Evolutionary conservation across 2,113 vertebrate genomes (phyloP).

Genomic region (Anarrhichthys ocellatus): DNA sequence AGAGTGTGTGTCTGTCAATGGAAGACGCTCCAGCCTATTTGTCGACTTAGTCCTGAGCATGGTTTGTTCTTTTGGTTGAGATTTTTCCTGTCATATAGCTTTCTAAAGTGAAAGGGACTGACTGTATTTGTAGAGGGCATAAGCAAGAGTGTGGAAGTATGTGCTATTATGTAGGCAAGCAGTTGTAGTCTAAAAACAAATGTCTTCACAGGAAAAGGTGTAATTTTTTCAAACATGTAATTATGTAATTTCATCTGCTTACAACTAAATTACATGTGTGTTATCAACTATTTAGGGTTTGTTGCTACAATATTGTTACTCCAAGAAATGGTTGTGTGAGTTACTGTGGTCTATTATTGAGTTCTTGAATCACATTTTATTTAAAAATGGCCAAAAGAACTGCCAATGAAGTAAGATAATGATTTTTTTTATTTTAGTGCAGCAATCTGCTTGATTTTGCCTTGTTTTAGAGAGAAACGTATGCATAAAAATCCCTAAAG

Average conservation of each 20-base stretch:
- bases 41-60: conserved; percentile 41
- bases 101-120: conserved; percentile 10
- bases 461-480: neutral
- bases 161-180: neutral
- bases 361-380: neutral
- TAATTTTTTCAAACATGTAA: neutral
- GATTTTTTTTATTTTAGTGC: neutral
- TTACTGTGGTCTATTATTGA: neutral
- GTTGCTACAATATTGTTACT: neutral
- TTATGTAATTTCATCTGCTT: neutral
- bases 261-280: neutral
- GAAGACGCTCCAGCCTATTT: conserved; percentile 68
- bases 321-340: neutral
- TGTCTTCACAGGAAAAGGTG: neutral
- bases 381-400: neutral
- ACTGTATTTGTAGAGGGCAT: neutral
- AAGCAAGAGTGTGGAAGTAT: neutral
- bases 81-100: conserved; percentile 32
- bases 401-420: neutral
- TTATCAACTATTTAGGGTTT: neutral
- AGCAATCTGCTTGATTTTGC: neutral
- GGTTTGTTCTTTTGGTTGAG: conserved; percentile 34
- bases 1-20: conserved; percentile 54
- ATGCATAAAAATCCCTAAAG: neutral
- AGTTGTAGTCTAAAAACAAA: neutral